Conservation (phyloP, 2,113 vertebrate genomes). For the Gymnarchus niloticus region DNA sequence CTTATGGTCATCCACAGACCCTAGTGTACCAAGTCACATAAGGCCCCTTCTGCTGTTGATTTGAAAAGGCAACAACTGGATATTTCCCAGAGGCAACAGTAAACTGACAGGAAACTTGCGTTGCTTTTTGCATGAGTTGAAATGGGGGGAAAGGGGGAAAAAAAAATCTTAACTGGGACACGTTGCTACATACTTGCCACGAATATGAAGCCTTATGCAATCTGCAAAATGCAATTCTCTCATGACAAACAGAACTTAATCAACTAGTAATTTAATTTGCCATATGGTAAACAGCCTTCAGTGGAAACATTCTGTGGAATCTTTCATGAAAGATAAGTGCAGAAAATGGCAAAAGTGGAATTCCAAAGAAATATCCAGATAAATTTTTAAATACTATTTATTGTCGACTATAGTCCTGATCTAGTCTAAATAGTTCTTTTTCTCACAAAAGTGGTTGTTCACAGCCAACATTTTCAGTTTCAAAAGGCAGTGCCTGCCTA, state of each 20-base stretch:
- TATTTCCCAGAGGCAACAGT: conserved; percentile 40
- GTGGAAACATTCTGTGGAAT: conserved; percentile 10
- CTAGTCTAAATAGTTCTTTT: neutral
- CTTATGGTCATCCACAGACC: neutral
- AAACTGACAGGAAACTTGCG: conserved; percentile 35
- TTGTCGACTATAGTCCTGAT: neutral
- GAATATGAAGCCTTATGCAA: conserved; percentile 46
- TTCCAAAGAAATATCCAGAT: too few relatives aligned
- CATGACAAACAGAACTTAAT: conserved; percentile 38
- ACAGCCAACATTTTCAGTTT: neutral
- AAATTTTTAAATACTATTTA: neutral
- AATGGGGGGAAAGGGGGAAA: conserved; percentile 17
- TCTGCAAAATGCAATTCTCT: conserved; percentile 39
- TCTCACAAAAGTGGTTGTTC: neutral
- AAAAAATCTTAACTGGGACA: conserved; percentile 34
- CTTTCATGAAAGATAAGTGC: neutral
- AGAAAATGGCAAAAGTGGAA: neutral
- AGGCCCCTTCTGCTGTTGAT: conserved; percentile 35
- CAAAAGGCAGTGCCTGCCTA: neutral
- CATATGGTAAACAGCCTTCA: conserved; percentile 32
- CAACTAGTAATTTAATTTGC: conserved; percentile 47
- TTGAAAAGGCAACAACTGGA: conserved; percentile 27
- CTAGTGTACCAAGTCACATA: neutral
- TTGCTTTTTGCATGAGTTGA: conserved; percentile 35
- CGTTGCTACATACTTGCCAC: conserved; percentile 37